Conservation (phyloP, 1,140 invertebrate genomes). For the Drosophila jambulina region DNA sequence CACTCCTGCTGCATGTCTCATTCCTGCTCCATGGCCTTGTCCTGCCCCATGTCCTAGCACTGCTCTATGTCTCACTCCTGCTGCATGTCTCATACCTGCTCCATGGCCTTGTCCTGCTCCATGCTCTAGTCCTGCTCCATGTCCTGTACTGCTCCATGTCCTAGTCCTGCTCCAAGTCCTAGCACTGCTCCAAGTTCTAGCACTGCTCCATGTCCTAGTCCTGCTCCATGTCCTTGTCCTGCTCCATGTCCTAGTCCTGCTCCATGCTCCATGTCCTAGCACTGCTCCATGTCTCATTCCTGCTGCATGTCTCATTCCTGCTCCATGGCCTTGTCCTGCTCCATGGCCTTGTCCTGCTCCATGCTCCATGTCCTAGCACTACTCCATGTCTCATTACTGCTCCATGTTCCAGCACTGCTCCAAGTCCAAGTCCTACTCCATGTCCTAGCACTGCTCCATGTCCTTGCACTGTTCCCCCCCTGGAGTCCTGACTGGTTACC, state of each 20-base stretch:
- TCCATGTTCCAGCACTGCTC: not conserved
- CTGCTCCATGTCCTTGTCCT: too few species aligned
- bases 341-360: not conserved
- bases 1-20: too few species aligned
- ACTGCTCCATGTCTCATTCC: too few species aligned
- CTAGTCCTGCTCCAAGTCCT: not conserved
- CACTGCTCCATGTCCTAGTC: too few species aligned
- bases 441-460: not conserved
- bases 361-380: too few species aligned
- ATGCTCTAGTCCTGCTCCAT: not conserved
- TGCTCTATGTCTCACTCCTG: not conserved
- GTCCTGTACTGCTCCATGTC: not conserved
- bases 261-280: not conserved
- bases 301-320: not conserved
- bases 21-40: not conserved
- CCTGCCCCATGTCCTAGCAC: not conserved
- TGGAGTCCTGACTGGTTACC: constrained; percentile 11
- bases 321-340: not conserved
- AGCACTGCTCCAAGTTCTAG: too few species aligned
- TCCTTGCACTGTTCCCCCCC: not conserved
- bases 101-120: not conserved
- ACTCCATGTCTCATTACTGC: too few species aligned
- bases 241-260: too few species aligned
- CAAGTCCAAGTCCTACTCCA: too few species aligned
- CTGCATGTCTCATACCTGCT: too few species aligned